Conservation (phyloP, 2,888 invertebrate genomes). For the Thysanoteuthis rhombus region DNA sequence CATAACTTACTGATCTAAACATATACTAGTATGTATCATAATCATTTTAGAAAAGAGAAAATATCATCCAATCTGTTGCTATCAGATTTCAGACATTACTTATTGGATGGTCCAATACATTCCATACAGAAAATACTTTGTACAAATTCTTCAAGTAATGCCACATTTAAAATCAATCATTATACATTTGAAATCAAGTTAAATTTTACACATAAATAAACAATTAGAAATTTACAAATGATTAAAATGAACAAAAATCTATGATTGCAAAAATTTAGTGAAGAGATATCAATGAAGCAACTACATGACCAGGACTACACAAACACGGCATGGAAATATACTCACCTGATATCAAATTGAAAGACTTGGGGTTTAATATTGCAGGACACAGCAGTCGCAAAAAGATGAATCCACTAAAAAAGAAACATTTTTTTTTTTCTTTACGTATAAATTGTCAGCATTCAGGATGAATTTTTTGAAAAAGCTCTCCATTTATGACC, state of each 20-base stretch:
- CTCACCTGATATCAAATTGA: slow-evolving; percentile 75
- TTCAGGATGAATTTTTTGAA: not conserved
- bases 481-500: not conserved
- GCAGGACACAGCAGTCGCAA: slow-evolving; percentile 93
- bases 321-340: not conserved
- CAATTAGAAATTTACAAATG: not conserved
- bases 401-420: slow-evolving; percentile 88
- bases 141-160: too few species aligned
- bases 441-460: not conserved
- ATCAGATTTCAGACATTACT: too few species aligned
- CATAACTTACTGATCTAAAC: too few species aligned
- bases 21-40: too few species aligned
- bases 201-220: not conserved
- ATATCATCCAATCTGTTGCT: too few species aligned
- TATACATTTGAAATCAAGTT: too few species aligned
- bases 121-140: too few species aligned
- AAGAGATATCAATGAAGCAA: not conserved
- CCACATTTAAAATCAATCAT: too few species aligned
- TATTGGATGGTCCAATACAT: too few species aligned
- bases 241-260: too few species aligned
- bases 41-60: too few species aligned
- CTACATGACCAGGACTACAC: not conserved
- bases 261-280: not conserved
- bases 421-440: not conserved
- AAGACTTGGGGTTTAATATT: slow-evolving; percentile 91